A percentile compares a stretch with the other conserved stretches of the same genome.
Evolutionary conservation across 2,113 vertebrate species (phyloP).

Genomic region (Blennius ocellaris): DNA sequence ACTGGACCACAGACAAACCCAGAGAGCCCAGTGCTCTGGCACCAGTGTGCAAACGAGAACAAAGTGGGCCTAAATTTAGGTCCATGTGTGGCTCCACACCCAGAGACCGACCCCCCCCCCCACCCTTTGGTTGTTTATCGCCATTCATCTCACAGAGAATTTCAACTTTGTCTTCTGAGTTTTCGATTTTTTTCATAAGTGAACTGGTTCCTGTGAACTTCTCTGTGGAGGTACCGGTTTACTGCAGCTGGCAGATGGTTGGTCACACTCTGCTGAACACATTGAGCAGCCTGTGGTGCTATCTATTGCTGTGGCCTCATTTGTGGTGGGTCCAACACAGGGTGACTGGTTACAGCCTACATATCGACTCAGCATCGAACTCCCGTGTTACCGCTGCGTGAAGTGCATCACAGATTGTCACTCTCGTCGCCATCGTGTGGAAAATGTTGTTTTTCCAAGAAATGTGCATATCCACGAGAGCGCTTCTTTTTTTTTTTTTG

Average conservation of each 20-base stretch:
- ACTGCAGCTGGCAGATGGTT: conserved; percentile 47
- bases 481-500: conserved; percentile 24
- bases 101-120: too few relatives aligned
- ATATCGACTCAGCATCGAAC: conserved; percentile 54
- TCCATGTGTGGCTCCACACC: conserved; percentile 47
- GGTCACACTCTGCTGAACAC: conserved; percentile 63
- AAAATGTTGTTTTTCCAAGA: conserved; percentile 16
- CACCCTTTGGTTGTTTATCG: too few relatives aligned
- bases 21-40: conserved; percentile 72
- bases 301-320: conserved; percentile 60
- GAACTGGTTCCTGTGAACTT: conserved; percentile 40
- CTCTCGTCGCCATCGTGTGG: conserved; percentile 2
- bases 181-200: conserved; percentile 20
- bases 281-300: conserved; percentile 47
- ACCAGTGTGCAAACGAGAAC: conserved; percentile 68
- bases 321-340: conserved; percentile 49
- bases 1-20: conserved; percentile 66
- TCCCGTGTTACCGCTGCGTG: conserved; percentile 20
- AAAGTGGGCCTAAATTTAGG: conserved; percentile 77
- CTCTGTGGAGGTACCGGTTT: conserved; percentile 44
- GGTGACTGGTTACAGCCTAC: conserved; percentile 53
- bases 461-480: conserved; percentile 25
- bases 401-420: conserved; percentile 16
- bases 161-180: conserved; percentile 20
- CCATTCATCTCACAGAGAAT: conserved; percentile 56